Evolutionary conservation across 2,888 invertebrate species (phyloP).

Genomic region (Dynastes tityus): DNA sequence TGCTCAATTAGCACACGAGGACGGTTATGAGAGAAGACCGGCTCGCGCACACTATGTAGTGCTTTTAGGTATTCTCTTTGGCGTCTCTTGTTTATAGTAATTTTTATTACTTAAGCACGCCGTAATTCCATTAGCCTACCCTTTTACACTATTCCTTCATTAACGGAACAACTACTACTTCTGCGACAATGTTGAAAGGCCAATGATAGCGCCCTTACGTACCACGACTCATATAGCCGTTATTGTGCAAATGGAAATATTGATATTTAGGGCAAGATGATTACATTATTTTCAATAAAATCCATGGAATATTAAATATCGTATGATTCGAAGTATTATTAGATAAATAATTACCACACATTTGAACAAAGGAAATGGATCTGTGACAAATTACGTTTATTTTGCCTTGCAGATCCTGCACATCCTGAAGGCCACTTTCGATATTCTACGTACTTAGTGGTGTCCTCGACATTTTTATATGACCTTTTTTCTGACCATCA

Average conservation of each 20-base stretch:
- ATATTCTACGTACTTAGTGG: no score
- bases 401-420: no score
- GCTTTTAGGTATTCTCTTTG: slow-evolving; percentile 63
- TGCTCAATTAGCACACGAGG: slow-evolving; percentile 66
- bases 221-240: slow-evolving; percentile 8
- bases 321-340: no score
- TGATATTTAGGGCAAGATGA: neutral
- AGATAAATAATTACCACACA: no score
- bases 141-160: slow-evolving; percentile 48
- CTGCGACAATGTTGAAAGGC: slow-evolving; percentile 11
- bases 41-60: slow-evolving; percentile 55
- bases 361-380: no score
- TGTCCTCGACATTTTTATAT: no score
- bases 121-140: slow-evolving; percentile 49
- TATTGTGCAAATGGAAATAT: neutral
- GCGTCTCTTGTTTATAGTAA: slow-evolving; percentile 50
- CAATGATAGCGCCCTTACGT: slow-evolving; percentile 17
- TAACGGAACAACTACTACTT: slow-evolving; percentile 36
- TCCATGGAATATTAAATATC: no score
- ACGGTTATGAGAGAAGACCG: slow-evolving; percentile 62
- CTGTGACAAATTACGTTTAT: no score
- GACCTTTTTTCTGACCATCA: no score
- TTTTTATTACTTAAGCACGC: slow-evolving; percentile 58
- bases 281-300: neutral
- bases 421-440: no score